These are phyloP conservation scores for Rhyzopertha dominica DNA, from an alignment of 1,140 invertebrate species.

Conservation along the genomic window DNA sequence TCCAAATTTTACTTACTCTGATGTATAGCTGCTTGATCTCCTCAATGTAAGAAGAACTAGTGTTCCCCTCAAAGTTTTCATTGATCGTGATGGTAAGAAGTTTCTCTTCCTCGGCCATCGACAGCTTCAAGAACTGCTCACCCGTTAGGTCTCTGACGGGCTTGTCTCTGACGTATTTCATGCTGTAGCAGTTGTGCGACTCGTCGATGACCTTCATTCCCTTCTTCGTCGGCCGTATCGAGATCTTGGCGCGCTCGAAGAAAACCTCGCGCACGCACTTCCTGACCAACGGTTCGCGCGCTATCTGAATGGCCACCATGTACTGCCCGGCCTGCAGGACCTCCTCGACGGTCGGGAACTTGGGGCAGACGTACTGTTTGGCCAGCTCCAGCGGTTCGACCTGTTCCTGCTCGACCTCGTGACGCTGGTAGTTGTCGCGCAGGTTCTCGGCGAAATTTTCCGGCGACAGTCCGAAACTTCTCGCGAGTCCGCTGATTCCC, in stretches of 20 bases:
- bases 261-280: constrained; percentile 84
- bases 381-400: constrained; percentile 76
- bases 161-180: constrained; percentile 95
- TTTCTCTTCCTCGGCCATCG: constrained; percentile 83
- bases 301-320: constrained; percentile 92
- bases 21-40: constrained; percentile 88
- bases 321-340: constrained; percentile 83
- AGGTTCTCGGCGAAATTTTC: constrained; percentile 97
- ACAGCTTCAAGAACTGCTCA: constrained; percentile 85
- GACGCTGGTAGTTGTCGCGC: constrained; percentile 92
- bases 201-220: constrained; percentile 94
- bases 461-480: constrained; percentile 91
- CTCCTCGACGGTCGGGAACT: constrained; percentile 64
- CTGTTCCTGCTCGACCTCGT: constrained; percentile 91
- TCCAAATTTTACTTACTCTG: constrained; percentile 20
- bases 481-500: constrained; percentile 78
- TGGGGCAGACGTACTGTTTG: constrained; percentile 56
- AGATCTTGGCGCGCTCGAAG: constrained; percentile 82
- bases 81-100: constrained; percentile 69
- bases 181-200: constrained; percentile 77
- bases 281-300: constrained; percentile 84
- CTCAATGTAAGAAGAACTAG: constrained; percentile 73
- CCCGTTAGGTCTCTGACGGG: constrained; percentile 84
- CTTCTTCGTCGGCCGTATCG: constrained; percentile 80
- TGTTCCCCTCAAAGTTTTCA: constrained; percentile 74